Evolutionary conservation across 2,888 invertebrate genomes (phyloP).

Genomic region (Pegoplata infirma): DNA sequence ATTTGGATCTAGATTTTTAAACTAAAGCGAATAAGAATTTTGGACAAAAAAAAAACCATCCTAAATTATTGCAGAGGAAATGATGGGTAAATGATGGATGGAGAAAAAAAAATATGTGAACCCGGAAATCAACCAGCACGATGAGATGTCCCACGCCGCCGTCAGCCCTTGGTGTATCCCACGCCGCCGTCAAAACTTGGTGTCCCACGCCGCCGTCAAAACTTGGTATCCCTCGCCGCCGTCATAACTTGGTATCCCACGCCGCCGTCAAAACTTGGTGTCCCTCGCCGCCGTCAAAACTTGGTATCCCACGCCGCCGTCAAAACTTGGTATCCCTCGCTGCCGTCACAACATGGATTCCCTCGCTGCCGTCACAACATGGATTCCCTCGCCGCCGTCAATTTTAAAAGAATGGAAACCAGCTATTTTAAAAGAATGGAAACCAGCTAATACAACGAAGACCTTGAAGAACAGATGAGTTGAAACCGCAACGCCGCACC

Average conservation of each 20-base stretch:
- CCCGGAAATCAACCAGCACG: background rate
- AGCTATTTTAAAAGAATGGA: too few relatives aligned
- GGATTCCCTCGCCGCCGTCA: too few relatives aligned
- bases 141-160: constrained; percentile 66
- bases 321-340: too few relatives aligned
- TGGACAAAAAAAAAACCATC: constrained; percentile 51
- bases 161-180: constrained; percentile 65
- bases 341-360: too few relatives aligned
- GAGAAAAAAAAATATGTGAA: constrained; percentile 29
- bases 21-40: too few relatives aligned
- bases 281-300: constrained; percentile 64
- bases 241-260: constrained; percentile 65
- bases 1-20: too few relatives aligned
- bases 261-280: constrained; percentile 63
- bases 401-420: too few relatives aligned
- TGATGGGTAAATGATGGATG: constrained; percentile 27
- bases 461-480: too few relatives aligned
- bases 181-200: constrained; percentile 67
- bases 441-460: too few relatives aligned
- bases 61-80: constrained; percentile 7
- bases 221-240: constrained; percentile 69
- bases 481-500: too few relatives aligned
- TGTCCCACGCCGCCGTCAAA: too few relatives aligned
- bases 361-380: too few relatives aligned
- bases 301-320: constrained; percentile 69